Conservation (phyloP, 2,888 invertebrate genomes). For the Drosophila kuntzei region DNA sequence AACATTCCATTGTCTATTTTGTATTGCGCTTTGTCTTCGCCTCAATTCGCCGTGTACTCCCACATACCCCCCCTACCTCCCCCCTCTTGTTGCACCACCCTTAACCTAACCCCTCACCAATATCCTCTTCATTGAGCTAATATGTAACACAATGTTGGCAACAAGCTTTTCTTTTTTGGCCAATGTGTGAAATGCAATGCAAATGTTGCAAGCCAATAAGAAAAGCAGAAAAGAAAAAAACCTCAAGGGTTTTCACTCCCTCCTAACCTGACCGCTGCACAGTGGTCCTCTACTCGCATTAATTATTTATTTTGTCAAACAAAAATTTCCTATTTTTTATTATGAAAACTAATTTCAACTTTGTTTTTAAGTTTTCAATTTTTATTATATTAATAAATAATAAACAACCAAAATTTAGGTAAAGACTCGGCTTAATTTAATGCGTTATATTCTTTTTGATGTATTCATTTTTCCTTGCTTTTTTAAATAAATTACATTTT, state of each 20-base stretch:
- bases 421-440: no score
- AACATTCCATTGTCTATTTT: constrained; percentile 77
- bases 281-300: background rate
- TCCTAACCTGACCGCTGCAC: background rate
- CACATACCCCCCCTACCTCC: constrained; percentile 9
- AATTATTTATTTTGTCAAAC: no score
- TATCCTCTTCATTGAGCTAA: constrained; percentile 5
- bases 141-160: constrained; percentile 49
- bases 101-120: background rate
- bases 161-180: constrained; percentile 33
- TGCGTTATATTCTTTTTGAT: no score
- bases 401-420: no score
- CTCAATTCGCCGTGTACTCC: constrained; percentile 27
- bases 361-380: no score
- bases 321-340: no score
- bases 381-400: no score
- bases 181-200: constrained; percentile 25
- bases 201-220: constrained; percentile 26
- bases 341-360: no score
- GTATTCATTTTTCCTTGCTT: no score
- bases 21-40: constrained; percentile 61
- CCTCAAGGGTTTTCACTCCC: constrained; percentile 13
- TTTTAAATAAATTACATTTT: no score
- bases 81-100: background rate
- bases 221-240: no score